Evolutionary conservation across 53 echinoderm and acorn worm species (phyloP).

Genomic region (Hippasteria phrygiana): DNA sequence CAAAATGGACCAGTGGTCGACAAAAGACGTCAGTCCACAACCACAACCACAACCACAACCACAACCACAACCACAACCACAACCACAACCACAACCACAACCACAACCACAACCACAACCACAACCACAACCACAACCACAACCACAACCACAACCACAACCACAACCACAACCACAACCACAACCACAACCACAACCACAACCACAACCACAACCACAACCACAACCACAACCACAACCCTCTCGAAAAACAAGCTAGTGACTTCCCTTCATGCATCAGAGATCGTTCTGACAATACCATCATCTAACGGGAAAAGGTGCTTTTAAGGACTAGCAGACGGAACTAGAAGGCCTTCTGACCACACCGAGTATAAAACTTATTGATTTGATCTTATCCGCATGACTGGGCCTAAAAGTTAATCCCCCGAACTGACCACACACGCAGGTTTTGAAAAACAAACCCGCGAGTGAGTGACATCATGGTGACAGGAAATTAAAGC

Average conservation of each 20-base stretch:
- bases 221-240: neutral
- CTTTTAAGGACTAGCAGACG: constrained; percentile 5
- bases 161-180: no score
- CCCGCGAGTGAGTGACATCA: neutral
- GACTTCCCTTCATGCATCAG: neutral
- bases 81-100: no score
- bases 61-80: no score
- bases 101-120: no score
- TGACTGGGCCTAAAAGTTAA: constrained; percentile 1
- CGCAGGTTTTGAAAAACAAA: neutral
- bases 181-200: no score
- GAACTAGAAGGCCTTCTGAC: neutral
- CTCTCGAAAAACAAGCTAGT: neutral
- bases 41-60: no score
- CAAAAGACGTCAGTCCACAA: no score
- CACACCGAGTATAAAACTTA: neutral
- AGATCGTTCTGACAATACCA: neutral
- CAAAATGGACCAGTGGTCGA: no score
- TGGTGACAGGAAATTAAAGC: constrained; percentile 1
- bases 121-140: no score
- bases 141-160: no score
- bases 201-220: no score
- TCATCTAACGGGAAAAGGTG: neutral
- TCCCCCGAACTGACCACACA: constrained; percentile 10
- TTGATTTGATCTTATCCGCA: neutral